A percentile compares a stretch with the other conserved stretches of the same genome.
Conservation (phyloP, 2,888 invertebrate genomes). For the Tuberolachnus salignus region DNA sequence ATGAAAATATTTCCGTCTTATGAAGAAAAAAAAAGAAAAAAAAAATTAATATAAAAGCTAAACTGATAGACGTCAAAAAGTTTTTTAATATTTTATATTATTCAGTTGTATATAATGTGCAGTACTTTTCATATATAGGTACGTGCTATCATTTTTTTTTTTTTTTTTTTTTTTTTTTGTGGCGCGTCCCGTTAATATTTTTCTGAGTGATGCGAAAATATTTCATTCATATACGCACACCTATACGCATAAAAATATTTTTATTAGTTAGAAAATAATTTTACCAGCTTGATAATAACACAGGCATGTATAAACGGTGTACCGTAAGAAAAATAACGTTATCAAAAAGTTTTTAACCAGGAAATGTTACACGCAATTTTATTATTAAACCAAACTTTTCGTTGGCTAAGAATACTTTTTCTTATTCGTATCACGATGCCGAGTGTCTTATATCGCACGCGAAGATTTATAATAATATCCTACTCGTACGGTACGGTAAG, state of each 20-base stretch:
- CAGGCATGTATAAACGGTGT: too few species aligned
- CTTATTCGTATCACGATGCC: too few species aligned
- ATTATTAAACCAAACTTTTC: slow-evolving; percentile 18
- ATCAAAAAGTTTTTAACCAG: slow-evolving; percentile 14
- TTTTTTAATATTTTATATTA: slow-evolving; percentile 36
- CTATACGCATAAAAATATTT: background rate
- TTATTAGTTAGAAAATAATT: slow-evolving; percentile 21
- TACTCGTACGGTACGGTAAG: too few species aligned
- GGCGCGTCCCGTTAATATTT: slow-evolving; percentile 9
- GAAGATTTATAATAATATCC: too few species aligned
- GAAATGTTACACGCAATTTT: slow-evolving; percentile 4
- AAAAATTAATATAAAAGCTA: slow-evolving; percentile 23
- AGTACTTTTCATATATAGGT: background rate
- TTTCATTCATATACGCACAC: background rate
- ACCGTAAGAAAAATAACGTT: background rate
- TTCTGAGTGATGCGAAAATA: slow-evolving; percentile 17
- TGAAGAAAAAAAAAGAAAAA: background rate
- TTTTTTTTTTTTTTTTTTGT: too few species aligned
- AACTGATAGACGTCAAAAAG: slow-evolving; percentile 23
- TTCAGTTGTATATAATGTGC: slow-evolving; percentile 24
- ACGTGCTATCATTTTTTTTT: background rate
- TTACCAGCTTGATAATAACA: background rate
- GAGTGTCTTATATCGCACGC: too few species aligned
- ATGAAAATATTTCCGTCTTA: background rate
- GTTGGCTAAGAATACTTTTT: background rate